Conservation (phyloP, 2,888 invertebrate genomes). For the Drosophila mimetica region DNA sequence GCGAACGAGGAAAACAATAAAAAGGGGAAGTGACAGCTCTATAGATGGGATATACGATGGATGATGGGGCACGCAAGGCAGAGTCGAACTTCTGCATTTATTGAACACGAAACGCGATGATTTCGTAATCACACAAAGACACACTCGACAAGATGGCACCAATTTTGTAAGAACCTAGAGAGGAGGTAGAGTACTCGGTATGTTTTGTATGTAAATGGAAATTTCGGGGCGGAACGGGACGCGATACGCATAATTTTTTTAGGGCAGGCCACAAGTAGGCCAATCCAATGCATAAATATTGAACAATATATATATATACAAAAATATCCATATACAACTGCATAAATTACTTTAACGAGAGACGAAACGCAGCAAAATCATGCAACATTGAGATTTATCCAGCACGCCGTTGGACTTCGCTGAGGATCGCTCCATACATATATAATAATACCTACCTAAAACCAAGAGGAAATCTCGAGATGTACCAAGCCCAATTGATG, state of each 20-base stretch:
- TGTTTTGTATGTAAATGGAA: conserved; percentile 69
- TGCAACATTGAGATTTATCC: conserved; percentile 78
- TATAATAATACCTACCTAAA: conserved; percentile 12
- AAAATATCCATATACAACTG: conserved; percentile 60
- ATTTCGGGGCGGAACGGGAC: conserved; percentile 38
- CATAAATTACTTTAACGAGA: conserved; percentile 63
- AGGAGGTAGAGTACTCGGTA: conserved; percentile 28
- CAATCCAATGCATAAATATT: conserved; percentile 38
- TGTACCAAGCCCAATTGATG: conserved; percentile 74
- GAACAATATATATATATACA: conserved; percentile 58
- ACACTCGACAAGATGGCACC: conserved; percentile 43
- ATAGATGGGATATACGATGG: conserved; percentile 3
- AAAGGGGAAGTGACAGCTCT: conserved; percentile 21
- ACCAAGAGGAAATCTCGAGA: conserved; percentile 10
- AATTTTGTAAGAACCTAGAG: conserved; percentile 49
- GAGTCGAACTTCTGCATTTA: conserved; percentile 44
- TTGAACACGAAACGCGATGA: too few species aligned
- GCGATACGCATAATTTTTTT: conserved; percentile 55
- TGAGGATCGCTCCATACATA: conserved; percentile 15
- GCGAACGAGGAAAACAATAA: conserved; percentile 30
- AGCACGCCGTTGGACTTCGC: conserved; percentile 59
- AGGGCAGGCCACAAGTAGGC: conserved; percentile 20
- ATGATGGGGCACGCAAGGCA: too few species aligned
- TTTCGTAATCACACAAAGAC: conserved; percentile 19
- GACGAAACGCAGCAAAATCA: conserved; percentile 65